These are phyloP conservation scores for Microtus pennsylvanicus DNA, from an alignment of 2,113 vertebrate species.

Conservation along the genomic window DNA sequence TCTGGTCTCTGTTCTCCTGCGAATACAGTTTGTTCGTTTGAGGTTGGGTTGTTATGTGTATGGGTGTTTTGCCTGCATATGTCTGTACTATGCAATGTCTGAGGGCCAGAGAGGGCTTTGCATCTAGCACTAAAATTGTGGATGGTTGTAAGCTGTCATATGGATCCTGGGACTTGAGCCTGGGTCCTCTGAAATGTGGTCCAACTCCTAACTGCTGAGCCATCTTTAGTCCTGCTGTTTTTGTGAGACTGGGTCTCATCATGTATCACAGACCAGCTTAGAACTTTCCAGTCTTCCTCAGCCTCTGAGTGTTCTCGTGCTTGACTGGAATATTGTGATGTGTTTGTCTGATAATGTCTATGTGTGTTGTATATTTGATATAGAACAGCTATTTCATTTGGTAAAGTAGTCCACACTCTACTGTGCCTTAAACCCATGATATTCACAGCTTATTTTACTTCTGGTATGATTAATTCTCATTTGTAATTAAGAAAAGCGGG, in stretches of 20 bases:
- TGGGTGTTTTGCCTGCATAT: not conserved
- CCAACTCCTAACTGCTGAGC: not conserved
- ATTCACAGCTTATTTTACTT: not conserved
- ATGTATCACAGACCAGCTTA: not conserved
- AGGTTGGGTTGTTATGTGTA: not conserved
- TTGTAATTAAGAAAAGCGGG: not conserved
- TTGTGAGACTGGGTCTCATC: not conserved
- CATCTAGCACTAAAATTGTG: not conserved
- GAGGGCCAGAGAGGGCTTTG: not conserved
- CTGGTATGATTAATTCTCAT: not conserved
- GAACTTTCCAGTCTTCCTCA: not conserved
- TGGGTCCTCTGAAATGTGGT: not conserved
- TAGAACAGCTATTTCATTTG: no score
- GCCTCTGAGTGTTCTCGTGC: not conserved
- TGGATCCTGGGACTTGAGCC: not conserved
- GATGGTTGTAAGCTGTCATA: not conserved
- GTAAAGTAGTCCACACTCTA: not conserved
- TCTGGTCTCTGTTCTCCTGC: conserved; percentile 12
- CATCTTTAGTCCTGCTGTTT: not conserved
- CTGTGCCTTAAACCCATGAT: not conserved
- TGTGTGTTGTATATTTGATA: not conserved
- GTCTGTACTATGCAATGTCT: not conserved
- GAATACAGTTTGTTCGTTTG: not conserved
- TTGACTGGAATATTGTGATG: not conserved
- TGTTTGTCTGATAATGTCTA: not conserved